Conservation (phyloP, 2,888 invertebrate species). For the Acleris laterana region DNA sequence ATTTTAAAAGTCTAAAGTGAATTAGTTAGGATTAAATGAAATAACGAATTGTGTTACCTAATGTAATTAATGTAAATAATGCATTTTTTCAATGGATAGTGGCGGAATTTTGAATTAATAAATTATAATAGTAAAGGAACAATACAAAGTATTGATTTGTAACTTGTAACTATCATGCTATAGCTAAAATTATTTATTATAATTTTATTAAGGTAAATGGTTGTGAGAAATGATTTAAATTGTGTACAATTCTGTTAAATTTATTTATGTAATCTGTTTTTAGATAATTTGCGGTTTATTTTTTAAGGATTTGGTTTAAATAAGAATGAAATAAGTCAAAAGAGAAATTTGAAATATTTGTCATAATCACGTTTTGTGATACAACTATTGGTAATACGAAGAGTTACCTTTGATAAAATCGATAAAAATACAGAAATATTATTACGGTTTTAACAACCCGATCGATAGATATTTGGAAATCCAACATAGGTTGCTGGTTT, state of each 20-base stretch:
- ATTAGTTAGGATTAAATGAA: constrained; percentile 57
- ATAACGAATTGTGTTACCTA: constrained; percentile 54
- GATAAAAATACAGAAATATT: not conserved
- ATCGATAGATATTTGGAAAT: too few relatives aligned
- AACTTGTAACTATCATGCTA: constrained; percentile 18
- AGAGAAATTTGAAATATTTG: constrained; percentile 45
- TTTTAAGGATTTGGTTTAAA: too few relatives aligned
- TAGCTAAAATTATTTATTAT: constrained; percentile 2
- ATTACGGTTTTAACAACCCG: too few relatives aligned
- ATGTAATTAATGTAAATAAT: constrained; percentile 54
- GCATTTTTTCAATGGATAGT: constrained; percentile 53
- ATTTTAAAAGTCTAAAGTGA: constrained; percentile 40
- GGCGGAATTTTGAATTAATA: constrained; percentile 19
- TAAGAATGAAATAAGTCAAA: constrained; percentile 6
- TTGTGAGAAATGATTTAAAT: constrained; percentile 62
- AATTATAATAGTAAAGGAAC: constrained; percentile 29
- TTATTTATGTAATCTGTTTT: not conserved
- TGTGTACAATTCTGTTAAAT: constrained; percentile 29
- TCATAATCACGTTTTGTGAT: constrained; percentile 55
- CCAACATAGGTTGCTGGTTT: too few relatives aligned
- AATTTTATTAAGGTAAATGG: constrained; percentile 58
- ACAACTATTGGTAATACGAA: constrained; percentile 30
- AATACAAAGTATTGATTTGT: constrained; percentile 37
- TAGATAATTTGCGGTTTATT: too few relatives aligned
- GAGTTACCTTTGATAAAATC: constrained; percentile 18